Evolutionary conservation across 2,113 vertebrate genomes (phyloP).

Genomic region (Numenius arquata): DNA sequence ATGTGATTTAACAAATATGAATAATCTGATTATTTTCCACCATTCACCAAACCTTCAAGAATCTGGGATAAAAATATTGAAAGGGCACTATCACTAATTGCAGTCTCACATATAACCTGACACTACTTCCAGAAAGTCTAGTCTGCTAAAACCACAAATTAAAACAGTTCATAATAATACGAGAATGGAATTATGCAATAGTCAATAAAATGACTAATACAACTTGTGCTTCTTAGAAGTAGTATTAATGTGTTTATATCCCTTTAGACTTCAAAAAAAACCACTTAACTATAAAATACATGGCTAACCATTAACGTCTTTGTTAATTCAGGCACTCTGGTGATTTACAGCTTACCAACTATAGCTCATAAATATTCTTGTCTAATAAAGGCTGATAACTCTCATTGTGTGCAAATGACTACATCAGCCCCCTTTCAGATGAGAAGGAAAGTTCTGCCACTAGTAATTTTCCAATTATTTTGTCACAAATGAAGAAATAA

Average conservation of each 20-base stretch:
- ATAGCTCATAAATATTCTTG: constrained; percentile 25
- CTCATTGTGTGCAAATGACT: background rate
- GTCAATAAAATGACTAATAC: background rate
- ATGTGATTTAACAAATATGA: background rate
- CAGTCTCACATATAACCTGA: background rate
- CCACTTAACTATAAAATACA: background rate
- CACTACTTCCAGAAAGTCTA: background rate
- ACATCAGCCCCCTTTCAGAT: background rate
- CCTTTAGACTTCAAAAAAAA: background rate
- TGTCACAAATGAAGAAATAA: background rate
- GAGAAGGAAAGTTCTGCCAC: background rate
- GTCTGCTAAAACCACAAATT: background rate
- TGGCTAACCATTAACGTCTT: constrained; percentile 7
- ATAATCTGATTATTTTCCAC: background rate
- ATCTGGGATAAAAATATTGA: background rate
- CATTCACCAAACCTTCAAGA: background rate
- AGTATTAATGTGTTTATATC: background rate
- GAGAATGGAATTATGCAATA: background rate
- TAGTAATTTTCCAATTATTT: constrained; percentile 1
- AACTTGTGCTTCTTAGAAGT: background rate
- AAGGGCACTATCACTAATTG: background rate
- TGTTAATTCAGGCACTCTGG: background rate
- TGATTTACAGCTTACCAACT: constrained; percentile 30
- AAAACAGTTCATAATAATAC: background rate
- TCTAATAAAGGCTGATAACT: background rate